phyloP scores from a whole-genome alignment of 1,140 invertebrate species.

The Drosophila obscura region DNA sequence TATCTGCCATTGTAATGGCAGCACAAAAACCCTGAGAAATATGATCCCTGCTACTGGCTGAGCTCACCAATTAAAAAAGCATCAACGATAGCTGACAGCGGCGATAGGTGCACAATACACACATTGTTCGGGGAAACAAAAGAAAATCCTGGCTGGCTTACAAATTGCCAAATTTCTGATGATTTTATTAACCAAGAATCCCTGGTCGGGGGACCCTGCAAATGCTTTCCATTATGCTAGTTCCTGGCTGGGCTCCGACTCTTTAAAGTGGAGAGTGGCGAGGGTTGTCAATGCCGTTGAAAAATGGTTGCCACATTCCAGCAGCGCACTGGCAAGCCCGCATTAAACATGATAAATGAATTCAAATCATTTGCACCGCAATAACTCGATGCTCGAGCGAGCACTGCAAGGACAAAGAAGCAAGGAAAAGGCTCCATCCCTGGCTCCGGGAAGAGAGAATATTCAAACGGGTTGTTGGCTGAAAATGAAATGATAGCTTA shows the following conservation, averaged over 20 bases:
- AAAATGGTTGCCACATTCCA: constrained; percentile 66
- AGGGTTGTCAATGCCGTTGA: constrained; percentile 56
- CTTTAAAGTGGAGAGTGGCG: constrained; percentile 12
- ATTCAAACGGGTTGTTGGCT: constrained; percentile 56
- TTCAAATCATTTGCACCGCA: constrained; percentile 77
- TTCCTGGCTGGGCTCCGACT: constrained; percentile 3
- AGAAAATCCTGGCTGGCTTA: no score
- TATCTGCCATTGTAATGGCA: background rate
- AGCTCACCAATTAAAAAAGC: no score
- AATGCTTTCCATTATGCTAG: constrained; percentile 39
- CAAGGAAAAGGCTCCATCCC: background rate
- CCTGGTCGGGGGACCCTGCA: background rate
- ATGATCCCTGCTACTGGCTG: no score
- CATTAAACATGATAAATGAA: constrained; percentile 79
- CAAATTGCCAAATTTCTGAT: no score
- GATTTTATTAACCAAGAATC: constrained; percentile 25
- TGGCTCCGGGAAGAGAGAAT: constrained; percentile 13
- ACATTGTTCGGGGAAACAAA: no score
- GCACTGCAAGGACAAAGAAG: constrained; percentile 9
- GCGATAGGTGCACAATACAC: no score
- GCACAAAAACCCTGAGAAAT: background rate
- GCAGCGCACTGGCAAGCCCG: constrained; percentile 48
- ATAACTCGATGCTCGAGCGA: constrained; percentile 53
- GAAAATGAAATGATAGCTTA: constrained; percentile 76
- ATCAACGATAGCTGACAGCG: no score